These are phyloP conservation scores for Bergia sp. DNA, from an alignment of 92 coral and sea anemone species.

Conservation along the genomic window DNA sequence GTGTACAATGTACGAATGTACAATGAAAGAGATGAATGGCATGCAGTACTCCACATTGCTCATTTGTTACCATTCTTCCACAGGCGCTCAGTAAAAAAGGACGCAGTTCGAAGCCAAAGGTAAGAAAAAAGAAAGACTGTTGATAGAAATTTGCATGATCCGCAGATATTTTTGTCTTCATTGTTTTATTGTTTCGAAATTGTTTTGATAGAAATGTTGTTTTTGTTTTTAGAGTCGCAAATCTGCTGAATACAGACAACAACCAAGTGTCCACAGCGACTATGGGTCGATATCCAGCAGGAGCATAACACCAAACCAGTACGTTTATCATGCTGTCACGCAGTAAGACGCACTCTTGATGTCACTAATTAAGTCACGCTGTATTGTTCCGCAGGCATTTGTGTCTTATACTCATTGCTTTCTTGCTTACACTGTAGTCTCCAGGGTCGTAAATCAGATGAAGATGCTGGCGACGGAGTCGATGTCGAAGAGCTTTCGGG, in stretches of 20 bases:
- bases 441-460: conserved; percentile 78
- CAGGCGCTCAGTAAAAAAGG: conserved; percentile 52
- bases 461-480: conserved; percentile 87
- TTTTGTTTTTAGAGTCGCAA: conserved; percentile 59
- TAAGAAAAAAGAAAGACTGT: neutral
- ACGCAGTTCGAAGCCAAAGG: conserved; percentile 46
- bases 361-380: neutral
- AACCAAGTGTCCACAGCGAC: conserved; percentile 86
- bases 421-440: conserved; percentile 17
- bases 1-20: no score
- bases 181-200: neutral
- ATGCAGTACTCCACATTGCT: neutral
- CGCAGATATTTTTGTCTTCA: neutral
- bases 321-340: conserved; percentile 42
- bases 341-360: neutral
- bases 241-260: conserved; percentile 72
- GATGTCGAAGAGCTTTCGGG: conserved; percentile 85
- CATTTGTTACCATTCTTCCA: neutral
- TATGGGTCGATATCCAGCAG: conserved; percentile 98
- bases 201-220: neutral
- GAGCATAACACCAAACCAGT: conserved; percentile 94
- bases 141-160: neutral
- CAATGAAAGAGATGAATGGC: no score
- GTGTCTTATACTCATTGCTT: neutral
- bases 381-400: neutral